Base-by-base conservation (phyloP, 1,140 invertebrate species). In the Atta texana region DNA sequence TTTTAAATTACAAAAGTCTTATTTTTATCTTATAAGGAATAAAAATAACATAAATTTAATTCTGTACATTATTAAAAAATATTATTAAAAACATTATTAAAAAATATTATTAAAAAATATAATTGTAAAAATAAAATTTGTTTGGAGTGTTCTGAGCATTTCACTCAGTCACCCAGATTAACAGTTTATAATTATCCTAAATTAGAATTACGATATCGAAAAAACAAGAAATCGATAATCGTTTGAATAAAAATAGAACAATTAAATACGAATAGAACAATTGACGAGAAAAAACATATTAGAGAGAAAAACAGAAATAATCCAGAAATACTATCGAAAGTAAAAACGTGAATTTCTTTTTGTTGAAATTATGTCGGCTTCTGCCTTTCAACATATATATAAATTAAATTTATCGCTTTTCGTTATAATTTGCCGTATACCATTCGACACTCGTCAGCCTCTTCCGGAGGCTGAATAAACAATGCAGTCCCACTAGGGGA, bases 401-500 rank as follows among this genome's bases (percentile, higher is more conserved):
- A 24, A n/a, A n/a, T 66, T 34, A 55, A 49, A 53, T 82, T 89
- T 89, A 90, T 90, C 85, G 76, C 61, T 55, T 44, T 78, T 59
- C 72, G 89, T 89, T 88, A 74, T 89, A 89, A 90, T 90, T 80
- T 72, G 72, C 31, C 72, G 77, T 78, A 80, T 89, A 59, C 85
- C 88, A 90, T 90, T 86, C 88, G 89, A 77, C 51, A 53, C 53
- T 86, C 72, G 59, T 87, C 89, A 80, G 66, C 44, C 85, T 80
- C 71, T 80, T 75, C 88, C 89, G 88, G 88, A 89, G 71, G 72
- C 81, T 81, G 75, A 89, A 87, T 90, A 90, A 90, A 90, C 57
- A 89, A 89, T 87, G 66, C 72, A 76, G 69, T 59, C 63, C 55
- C 57, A 53, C 68, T 24, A 44, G 51, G 53, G 77, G 72, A 78